Evolutionary conservation across 2,797 vertebrate genomes (phyloP).

Genomic region (Cryptoprocta ferox): DNA sequence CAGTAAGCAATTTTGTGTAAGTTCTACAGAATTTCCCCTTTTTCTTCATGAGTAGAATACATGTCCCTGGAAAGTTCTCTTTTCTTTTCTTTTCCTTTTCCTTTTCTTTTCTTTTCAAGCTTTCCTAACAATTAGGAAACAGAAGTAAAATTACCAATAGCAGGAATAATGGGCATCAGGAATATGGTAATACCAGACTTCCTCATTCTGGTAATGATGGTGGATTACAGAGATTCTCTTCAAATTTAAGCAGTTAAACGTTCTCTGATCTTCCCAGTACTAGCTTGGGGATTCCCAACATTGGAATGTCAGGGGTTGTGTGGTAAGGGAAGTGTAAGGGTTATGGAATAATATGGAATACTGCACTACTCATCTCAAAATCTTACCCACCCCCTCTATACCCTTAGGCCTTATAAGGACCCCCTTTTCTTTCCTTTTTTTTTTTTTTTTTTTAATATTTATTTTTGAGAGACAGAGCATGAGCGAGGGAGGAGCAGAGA

Average conservation of each 20-base stretch:
- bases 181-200: background rate
- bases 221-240: background rate
- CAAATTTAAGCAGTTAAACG: background rate
- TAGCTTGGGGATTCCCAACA: background rate
- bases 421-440: background rate
- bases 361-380: background rate
- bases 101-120: background rate
- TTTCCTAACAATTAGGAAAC: slow-evolving; percentile 5
- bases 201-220: slow-evolving; percentile 13
- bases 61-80: background rate
- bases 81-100: background rate
- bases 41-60: background rate
- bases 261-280: background rate
- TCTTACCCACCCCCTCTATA: background rate
- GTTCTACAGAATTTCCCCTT: background rate
- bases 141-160: background rate
- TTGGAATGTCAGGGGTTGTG: background rate
- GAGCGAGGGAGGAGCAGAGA: too few species aligned
- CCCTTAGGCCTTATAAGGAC: background rate
- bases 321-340: background rate
- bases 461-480: too few species aligned
- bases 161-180: background rate
- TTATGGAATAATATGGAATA: background rate
- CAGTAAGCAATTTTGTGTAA: background rate
- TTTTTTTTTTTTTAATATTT: too few species aligned